phyloP scores from a whole-genome alignment of 1,140 invertebrate species.

The Adoxophyes honmai region DNA sequence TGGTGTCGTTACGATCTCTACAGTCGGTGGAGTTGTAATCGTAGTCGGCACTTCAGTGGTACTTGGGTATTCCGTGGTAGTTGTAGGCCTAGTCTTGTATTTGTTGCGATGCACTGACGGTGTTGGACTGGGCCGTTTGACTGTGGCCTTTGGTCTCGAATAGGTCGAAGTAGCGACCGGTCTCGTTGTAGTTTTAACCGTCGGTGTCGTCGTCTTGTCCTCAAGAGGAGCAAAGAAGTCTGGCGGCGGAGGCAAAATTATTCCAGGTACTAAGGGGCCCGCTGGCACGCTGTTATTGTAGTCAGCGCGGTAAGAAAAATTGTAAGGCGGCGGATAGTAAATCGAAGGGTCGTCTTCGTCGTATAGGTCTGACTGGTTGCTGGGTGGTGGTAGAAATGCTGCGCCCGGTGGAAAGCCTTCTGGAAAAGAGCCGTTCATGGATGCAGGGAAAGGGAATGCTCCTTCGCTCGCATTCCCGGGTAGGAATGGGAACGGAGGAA shows the following conservation, averaged over 20 bases:
- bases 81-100: constrained; percentile 66
- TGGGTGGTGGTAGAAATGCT: constrained; percentile 83
- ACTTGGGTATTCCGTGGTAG: constrained; percentile 47
- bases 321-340: constrained; percentile 93
- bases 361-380: constrained; percentile 84
- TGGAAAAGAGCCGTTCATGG: constrained; percentile 77
- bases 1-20: constrained; percentile 50
- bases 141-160: constrained; percentile 53
- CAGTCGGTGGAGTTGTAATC: constrained; percentile 47
- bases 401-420: constrained; percentile 81
- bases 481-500: constrained; percentile 79
- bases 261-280: constrained; percentile 91
- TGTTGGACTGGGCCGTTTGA: constrained; percentile 28
- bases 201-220: constrained; percentile 57
- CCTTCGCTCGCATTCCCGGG: constrained; percentile 77
- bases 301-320: constrained; percentile 88
- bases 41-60: constrained; percentile 68
- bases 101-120: constrained; percentile 52
- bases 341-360: constrained; percentile 93
- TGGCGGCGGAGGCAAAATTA: constrained; percentile 90
- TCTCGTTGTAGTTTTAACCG: constrained; percentile 56
- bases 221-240: constrained; percentile 88
- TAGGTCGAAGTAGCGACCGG: constrained; percentile 46
- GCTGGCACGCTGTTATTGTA: constrained; percentile 87
- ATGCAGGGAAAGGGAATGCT: constrained; percentile 77